Evolutionary conservation across 2,888 invertebrate species (phyloP).

Genomic region (Petrolisthes manimaculis): DNA sequence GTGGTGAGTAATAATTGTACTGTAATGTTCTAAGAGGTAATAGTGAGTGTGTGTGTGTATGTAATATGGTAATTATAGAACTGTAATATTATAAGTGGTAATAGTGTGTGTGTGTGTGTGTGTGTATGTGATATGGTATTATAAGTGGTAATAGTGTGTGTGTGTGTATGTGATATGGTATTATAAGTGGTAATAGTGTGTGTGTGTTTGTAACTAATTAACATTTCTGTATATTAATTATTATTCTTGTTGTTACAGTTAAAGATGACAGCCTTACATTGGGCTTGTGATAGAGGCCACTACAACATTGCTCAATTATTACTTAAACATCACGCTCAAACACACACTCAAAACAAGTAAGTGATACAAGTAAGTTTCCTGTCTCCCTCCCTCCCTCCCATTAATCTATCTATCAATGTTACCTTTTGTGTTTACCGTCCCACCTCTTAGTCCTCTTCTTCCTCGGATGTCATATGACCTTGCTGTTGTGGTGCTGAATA

Average conservation of each 20-base stretch:
- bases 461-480: no score
- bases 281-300: slow-evolving; percentile 64
- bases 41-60: no score
- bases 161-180: no score
- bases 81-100: no score
- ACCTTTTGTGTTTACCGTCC: background rate
- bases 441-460: no score
- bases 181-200: background rate
- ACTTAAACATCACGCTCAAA: slow-evolving; percentile 43
- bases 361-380: slow-evolving; percentile 3
- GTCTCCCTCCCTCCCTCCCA: no score
- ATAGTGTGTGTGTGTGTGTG: background rate
- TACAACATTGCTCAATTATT: slow-evolving; percentile 38
- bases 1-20: no score
- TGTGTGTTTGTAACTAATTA: background rate
- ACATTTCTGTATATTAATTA: background rate
- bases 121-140: background rate
- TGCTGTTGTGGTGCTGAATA: no score
- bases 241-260: slow-evolving; percentile 32
- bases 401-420: no score
- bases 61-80: no score
- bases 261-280: slow-evolving; percentile 60
- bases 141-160: no score
- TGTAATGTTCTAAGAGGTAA: no score
- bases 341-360: slow-evolving; percentile 53